Base-by-base conservation (phyloP, 2,888 invertebrate species). In the Orthosia gothica region DNA sequence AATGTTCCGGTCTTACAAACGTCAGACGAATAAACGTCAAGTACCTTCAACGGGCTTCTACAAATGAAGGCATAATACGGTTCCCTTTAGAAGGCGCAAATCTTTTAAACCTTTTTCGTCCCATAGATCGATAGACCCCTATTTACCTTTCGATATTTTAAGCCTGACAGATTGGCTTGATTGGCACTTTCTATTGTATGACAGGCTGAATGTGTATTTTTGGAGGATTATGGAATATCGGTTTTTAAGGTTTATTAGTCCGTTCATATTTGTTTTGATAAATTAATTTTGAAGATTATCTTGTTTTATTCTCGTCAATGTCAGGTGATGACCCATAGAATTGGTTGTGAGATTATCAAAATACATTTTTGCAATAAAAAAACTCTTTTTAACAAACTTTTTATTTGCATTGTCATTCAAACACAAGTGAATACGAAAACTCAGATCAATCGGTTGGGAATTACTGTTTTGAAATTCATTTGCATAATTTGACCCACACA, bases 11-110 rank as follows among this genome's bases (percentile, higher is more conserved):
- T 55, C 66, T 72, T 52, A 68, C 45, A 74, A 75, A 63, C 40
- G 61, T 62, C 54, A 54, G 40, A 18, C 63, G 57, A 67, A 71
- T 69, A 74, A 75, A 59, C 65, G 67, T 70, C 63, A 70, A 85
- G 62, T 71, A 45, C 57, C 45, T 59, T 71, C 69, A 62, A 23
- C 47, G 65, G 69, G 55, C 52, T n/a, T 52, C 18, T 72, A 73
- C 75, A 84, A 83, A 83, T 72, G 66, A 82, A 57, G 67, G 58
- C 58, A 58, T 74, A 79, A 85, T 79, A 85, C 68, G 74, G 58
- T 15, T 15, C 49, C 67, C 64, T 70, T 61, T 82, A 62, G 32
- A 68, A 62, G 65, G 73, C 81, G 47, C 59, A 79, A 74, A 82
- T 76, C 84, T 76, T 73, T 76, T 58, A 70, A 79, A 45, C 32